These are phyloP conservation scores for Morpho helenor DNA, from an alignment of 2,888 invertebrate species.

Conservation along the genomic window DNA sequence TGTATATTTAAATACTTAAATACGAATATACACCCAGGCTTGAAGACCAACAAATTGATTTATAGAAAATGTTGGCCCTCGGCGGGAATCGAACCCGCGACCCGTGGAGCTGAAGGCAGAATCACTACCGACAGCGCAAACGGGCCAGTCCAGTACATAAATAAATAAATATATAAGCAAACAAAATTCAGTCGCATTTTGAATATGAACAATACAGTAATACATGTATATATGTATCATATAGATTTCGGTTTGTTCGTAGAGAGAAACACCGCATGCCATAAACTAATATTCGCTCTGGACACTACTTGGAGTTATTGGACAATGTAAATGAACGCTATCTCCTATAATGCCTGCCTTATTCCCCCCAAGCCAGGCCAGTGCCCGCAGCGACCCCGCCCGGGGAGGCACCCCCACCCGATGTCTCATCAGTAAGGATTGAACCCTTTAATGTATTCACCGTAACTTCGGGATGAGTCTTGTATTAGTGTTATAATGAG, in stretches of 20 bases:
- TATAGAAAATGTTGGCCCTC: too few species aligned
- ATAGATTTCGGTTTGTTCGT: slow-evolving; percentile 29
- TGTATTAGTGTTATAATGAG: slow-evolving; percentile 80
- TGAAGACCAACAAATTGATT: too few species aligned
- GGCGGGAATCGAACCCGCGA: too few species aligned
- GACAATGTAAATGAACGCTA: slow-evolving; percentile 80
- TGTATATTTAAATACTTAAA: too few species aligned
- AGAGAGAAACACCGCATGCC: slow-evolving; percentile 50
- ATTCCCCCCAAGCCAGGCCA: slow-evolving; percentile 64
- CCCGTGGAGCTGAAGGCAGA: too few species aligned
- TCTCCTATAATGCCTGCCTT: slow-evolving; percentile 78
- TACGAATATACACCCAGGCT: too few species aligned
- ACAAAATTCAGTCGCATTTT: too few species aligned
- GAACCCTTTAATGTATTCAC: slow-evolving; percentile 80
- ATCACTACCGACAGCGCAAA: too few species aligned
- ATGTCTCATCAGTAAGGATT: slow-evolving; percentile 79
- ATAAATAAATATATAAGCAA: too few species aligned
- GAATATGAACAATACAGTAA: neutral
- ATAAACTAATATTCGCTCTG: slow-evolving; percentile 76
- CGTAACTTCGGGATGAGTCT: slow-evolving; percentile 79
- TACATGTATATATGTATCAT: slow-evolving; percentile 26
- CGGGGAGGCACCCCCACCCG: slow-evolving; percentile 58
- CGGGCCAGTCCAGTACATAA: too few species aligned
- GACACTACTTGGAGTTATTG: slow-evolving; percentile 80
- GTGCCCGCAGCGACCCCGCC: slow-evolving; percentile 63